Evolutionary conservation across 2,797 vertebrate species (phyloP), one percentile per base, ranked within the genome.

Genomic region (Pteronotus mesoamericanus): DNA sequence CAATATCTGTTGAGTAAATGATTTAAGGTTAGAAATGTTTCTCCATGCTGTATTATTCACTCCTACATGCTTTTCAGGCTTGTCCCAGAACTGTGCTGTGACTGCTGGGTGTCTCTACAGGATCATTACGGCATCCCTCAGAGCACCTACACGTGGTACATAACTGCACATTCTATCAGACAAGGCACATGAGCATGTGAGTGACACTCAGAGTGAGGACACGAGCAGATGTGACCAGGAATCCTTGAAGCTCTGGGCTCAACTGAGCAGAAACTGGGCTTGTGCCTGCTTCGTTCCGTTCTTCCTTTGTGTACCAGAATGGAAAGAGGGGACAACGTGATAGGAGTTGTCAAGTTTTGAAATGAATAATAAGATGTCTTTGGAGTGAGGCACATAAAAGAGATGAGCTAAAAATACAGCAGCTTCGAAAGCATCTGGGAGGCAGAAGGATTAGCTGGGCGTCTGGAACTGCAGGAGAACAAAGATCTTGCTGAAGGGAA

Each of bases 381-480:
- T 37, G 5, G 66, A 96, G 89, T 64, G 96, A 96, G 37, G 95
- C 75, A 39, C 80, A 96, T 84, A 79, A 95, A 97, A 96, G 91
- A 96, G 95, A 95, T 18, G 82, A 92, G 95, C 96, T 98, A 97
- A 98, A 97, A 97, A 97, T 97, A 98, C 4, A 77, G 77, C 71
- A 9, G 86, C 77, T 94, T 74, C 12, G 14, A 19, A 83, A 95
- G 96, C 97, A 98, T 97, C 96, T 96, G 97, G 95, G 95, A 97
- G 89, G 82, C 86, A 90, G 87, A 94, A 96, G 95, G 95, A 97
- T 97, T 97, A 93, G 96, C 8, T 2, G 88, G 85, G 90, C 2
- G 9, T 85, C 94, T 94, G 88, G 94, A 96, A 95, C 53, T 95
- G 92, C 55, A 5, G 68, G 29, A 95, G 95, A 97, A 98, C 95